A percentile compares a stretch with the other conserved stretches of the same genome.
These are phyloP conservation scores for Hyles lineata DNA, from an alignment of 2,888 invertebrate genomes.

Conservation along the genomic window DNA sequence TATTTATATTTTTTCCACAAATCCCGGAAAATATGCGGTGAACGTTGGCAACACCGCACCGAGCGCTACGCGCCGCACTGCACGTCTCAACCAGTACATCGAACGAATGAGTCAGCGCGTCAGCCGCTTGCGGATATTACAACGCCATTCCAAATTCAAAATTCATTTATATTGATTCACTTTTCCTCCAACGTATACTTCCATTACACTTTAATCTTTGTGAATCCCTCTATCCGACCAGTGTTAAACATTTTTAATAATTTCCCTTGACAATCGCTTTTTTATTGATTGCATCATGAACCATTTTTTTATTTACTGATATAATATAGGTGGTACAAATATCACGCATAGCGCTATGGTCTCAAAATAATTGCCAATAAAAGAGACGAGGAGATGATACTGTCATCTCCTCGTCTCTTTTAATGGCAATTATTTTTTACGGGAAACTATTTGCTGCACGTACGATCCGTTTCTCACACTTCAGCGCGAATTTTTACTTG, in stretches of 20 bases:
- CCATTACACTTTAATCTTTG: background rate
- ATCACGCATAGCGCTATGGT: too few species aligned
- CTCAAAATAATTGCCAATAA: too few species aligned
- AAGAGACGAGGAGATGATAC: too few species aligned
- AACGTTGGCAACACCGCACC: background rate
- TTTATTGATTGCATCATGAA: background rate
- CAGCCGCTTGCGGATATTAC: constrained; percentile 26
- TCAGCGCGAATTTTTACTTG: too few species aligned
- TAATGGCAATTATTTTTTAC: too few species aligned
- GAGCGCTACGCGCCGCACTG: constrained; percentile 27
- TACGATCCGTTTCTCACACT: background rate
- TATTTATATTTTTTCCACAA: background rate
- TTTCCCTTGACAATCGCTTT: background rate
- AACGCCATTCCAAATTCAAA: constrained; percentile 28
- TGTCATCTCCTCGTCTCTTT: too few species aligned
- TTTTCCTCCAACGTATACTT: constrained; percentile 16
- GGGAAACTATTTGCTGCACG: too few species aligned
- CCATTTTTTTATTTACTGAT: background rate
- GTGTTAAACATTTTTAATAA: background rate
- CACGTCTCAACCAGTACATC: constrained; percentile 24
- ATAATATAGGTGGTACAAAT: too few species aligned
- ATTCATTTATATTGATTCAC: constrained; percentile 21
- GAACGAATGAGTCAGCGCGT: constrained; percentile 26
- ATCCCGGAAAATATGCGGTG: background rate
- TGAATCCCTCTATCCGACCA: background rate